These are phyloP conservation scores for Cryptophagus acutangulus DNA, from an alignment of 2,888 invertebrate species.

Conservation along the genomic window DNA sequence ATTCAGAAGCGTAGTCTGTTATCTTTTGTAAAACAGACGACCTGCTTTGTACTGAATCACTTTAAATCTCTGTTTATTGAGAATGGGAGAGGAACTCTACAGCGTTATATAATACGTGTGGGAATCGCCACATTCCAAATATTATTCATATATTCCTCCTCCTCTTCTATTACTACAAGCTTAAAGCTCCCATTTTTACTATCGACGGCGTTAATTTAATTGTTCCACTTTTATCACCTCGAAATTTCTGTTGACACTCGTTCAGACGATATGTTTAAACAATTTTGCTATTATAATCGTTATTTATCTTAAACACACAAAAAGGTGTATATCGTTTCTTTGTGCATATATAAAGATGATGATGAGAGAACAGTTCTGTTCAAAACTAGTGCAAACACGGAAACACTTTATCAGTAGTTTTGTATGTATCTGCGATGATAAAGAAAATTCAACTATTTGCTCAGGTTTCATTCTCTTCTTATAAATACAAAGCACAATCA, in stretches of 20 bases:
- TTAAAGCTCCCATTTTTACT: neutral
- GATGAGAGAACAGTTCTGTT: slow-evolving; percentile 33
- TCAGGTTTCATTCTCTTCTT: no score
- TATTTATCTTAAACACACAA: slow-evolving; percentile 37
- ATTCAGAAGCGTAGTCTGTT: slow-evolving; percentile 44
- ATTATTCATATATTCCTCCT: neutral
- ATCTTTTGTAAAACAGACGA: slow-evolving; percentile 52
- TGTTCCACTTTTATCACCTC: neutral
- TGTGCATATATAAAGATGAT: slow-evolving; percentile 1
- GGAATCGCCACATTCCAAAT: slow-evolving; percentile 31
- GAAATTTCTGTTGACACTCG: neutral
- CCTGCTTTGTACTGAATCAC: slow-evolving; percentile 48
- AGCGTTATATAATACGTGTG: slow-evolving; percentile 34
- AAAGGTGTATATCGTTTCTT: slow-evolving; percentile 26
- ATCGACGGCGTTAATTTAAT: no score
- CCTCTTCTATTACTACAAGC: neutral
- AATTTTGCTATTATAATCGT: slow-evolving; percentile 35
- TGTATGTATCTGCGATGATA: neutral
- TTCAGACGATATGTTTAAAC: slow-evolving; percentile 29
- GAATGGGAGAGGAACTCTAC: slow-evolving; percentile 32
- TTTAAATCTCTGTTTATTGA: slow-evolving; percentile 46
- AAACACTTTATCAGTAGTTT: slow-evolving; percentile 34
- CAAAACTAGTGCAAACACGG: slow-evolving; percentile 32
- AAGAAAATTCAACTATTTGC: no score
- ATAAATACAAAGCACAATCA: no score